Conservation (phyloP, 2,888 invertebrate genomes). For the Drosophila picticornis region DNA sequence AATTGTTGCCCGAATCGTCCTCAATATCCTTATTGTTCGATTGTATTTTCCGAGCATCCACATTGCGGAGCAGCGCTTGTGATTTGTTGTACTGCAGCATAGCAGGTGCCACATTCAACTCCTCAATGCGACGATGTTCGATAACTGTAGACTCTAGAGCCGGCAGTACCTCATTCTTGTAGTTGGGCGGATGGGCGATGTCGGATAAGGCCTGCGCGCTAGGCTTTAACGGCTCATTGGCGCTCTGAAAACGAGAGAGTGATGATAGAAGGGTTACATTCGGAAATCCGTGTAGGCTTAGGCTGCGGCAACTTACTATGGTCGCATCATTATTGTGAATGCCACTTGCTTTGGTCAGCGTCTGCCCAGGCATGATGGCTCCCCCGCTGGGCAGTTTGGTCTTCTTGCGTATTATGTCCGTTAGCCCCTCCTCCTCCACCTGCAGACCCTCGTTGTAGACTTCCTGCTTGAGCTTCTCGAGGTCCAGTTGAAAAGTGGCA, state of each 20-base stretch:
- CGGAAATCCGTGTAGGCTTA: slow-evolving; percentile 20
- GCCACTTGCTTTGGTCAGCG: slow-evolving; percentile 65
- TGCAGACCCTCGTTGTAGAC: slow-evolving; percentile 92
- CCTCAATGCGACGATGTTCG: slow-evolving; percentile 38
- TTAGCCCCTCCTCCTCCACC: slow-evolving; percentile 93
- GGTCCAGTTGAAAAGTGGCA: slow-evolving; percentile 90
- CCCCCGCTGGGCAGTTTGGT: slow-evolving; percentile 87
- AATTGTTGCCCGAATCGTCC: slow-evolving; percentile 85
- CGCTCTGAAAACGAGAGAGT: slow-evolving; percentile 64
- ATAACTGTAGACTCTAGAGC: slow-evolving; percentile 50
- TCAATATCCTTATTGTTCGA: slow-evolving; percentile 85
- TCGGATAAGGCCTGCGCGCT: slow-evolving; percentile 63
- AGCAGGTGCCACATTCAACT: slow-evolving; percentile 9
- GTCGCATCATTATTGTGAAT: slow-evolving; percentile 77
- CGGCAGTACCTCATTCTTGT: slow-evolving; percentile 82
- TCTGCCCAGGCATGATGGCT: slow-evolving; percentile 84
- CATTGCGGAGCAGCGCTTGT: slow-evolving; percentile 77
- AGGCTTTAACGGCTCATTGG: slow-evolving; percentile 83
- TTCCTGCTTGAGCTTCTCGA: slow-evolving; percentile 93
- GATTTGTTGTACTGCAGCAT: slow-evolving; percentile 72
- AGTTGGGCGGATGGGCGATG: slow-evolving; percentile 75
- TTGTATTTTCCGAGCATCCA: slow-evolving; percentile 85
- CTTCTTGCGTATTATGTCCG: slow-evolving; percentile 90
- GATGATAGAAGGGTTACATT: slow-evolving; percentile 4
- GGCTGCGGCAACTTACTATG: slow-evolving; percentile 65